Evolutionary conservation across 2,888 invertebrate genomes (phyloP), one percentile per base, ranked within the genome.

Genomic region (Nomada lathburiana): DNA sequence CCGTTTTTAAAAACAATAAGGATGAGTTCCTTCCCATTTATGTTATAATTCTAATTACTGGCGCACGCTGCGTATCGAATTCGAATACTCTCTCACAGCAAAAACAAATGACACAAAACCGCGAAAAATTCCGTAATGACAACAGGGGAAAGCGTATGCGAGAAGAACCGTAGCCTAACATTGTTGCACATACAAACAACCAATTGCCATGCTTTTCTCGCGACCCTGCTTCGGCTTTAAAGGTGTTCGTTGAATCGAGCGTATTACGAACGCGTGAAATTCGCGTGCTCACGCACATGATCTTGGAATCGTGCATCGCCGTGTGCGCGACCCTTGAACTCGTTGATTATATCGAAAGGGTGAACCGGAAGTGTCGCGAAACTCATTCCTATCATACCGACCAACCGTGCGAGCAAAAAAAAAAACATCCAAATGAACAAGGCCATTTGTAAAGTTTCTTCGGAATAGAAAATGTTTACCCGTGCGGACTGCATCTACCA

Each of bases 151-250:
- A 73, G 75, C 75, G 84, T 76, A 76, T 79, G 71, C 75, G 18
- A 53, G 7, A 64, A 73, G 67, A 59, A 73, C 55, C 60, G 72
- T 70, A 82, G 70, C 72, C 20, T 77, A 60, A 75, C 85, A 80
- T 53, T 57, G 67, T 76, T 42, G 72, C 80, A 76, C 80, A 44
- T 68, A 76, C 50, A 70, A 84, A n/a, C n/a, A 71, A 86, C 59
- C 18, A 74, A 76, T 47, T 47, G 63, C 16, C 47, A 76, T 69
- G 80, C 80, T 85, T 86, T 67, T 50, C 29, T 76, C 74, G 85
- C 80, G 81, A 74, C 79, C 64, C 74, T 85, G 74, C 71, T 86
- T 87, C 85, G 87, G 87, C 87, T 86, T 85, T 85, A 85, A 83
- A 83, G 81, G 69, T 63, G 72, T 76, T 57, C 55, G 53, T 47